A percentile compares a stretch with the other conserved stretches of the same genome.
phyloP scores from a whole-genome alignment of 1,140 invertebrate genomes.

The Pseudomyrmex cubaensis region DNA sequence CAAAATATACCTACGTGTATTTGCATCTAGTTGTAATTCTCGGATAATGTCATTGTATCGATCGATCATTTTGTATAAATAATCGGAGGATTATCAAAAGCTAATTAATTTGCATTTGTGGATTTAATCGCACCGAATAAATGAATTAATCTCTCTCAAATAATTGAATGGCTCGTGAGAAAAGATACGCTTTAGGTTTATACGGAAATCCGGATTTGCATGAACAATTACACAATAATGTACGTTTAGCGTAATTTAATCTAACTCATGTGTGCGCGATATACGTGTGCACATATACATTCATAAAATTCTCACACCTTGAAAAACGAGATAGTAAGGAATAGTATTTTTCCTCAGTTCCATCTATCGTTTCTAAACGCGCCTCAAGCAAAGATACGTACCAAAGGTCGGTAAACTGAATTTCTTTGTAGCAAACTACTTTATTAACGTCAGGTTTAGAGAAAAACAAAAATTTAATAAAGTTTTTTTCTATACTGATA shows the following conservation, averaged over 20 bases:
- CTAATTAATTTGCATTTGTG: constrained; percentile 71
- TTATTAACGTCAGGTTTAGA: constrained; percentile 70
- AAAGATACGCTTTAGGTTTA: constrained; percentile 56
- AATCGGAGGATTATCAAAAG: constrained; percentile 69
- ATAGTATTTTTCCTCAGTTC: constrained; percentile 58
- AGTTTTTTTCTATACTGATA: not conserved
- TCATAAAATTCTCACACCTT: not conserved
- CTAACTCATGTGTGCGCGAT: not conserved
- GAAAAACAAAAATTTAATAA: too few species aligned
- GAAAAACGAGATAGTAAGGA: constrained; percentile 22
- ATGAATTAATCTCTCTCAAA: constrained; percentile 59
- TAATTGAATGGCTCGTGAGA: constrained; percentile 37
- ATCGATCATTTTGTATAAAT: constrained; percentile 64
- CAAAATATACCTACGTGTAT: constrained; percentile 10
- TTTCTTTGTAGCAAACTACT: constrained; percentile 64
- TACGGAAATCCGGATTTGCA: constrained; percentile 57
- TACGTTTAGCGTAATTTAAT: constrained; percentile 13
- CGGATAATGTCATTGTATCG: constrained; percentile 50
- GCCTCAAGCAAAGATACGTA: constrained; percentile 4
- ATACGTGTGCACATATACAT: not conserved
- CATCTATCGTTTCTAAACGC: constrained; percentile 55
- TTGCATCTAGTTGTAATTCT: constrained; percentile 35
- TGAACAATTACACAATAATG: constrained; percentile 47
- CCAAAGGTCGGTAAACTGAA: constrained; percentile 59
- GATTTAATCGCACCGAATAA: constrained; percentile 66